Base-by-base conservation (phyloP, 2,797 vertebrate species). In the Gallinago nigripennis region DNA sequence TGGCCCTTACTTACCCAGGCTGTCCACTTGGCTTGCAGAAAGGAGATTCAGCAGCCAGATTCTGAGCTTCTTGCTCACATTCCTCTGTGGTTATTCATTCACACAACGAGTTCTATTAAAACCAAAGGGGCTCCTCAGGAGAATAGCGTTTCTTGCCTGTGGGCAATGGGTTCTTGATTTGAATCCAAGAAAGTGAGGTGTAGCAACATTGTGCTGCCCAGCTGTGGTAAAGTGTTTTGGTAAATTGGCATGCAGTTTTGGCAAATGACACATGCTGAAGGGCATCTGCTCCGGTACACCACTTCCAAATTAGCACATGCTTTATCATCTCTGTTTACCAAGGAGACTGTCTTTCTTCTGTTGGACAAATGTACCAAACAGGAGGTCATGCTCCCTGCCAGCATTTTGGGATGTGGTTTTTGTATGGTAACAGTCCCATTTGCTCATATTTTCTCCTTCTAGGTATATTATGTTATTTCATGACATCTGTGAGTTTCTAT, bases 1-100 rank as follows among this genome's bases (percentile, higher is more conserved):
- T 46, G 43, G 56, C 28, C 63, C 4, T 4, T 64, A 35, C 66
- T 58, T 63, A 65, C 33, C 48, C 70, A 35, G 64, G 13, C 51
- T 88, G 66, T 30, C 65, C 73, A 8, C 56, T 84, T 81, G 72
- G 58, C 73, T 86, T 73, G 65, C 60, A 73, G 61, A 66, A 73
- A 48, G 27, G 31, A 3, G 19, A 48, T 73, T 80, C 71, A 64
- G 50, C 5, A 1, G 50, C 25, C 82, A 76, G 63, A 84, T 84
- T 94, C 75, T 70, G 56, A 91, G 31, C 53, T 8, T 48, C 23
- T 86, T 3, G 5, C 27, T 91, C 77, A 54, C 77, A 86, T 96
- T 95, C 80, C 54, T 93, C 65, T 72, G 65, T 61, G 79, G 54
- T 88, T 96, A 90, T 88, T 95, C 71, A 88, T 86, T 95, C 75